Conservation (phyloP, 2,113 vertebrate genomes). For the Equus przewalskii region DNA sequence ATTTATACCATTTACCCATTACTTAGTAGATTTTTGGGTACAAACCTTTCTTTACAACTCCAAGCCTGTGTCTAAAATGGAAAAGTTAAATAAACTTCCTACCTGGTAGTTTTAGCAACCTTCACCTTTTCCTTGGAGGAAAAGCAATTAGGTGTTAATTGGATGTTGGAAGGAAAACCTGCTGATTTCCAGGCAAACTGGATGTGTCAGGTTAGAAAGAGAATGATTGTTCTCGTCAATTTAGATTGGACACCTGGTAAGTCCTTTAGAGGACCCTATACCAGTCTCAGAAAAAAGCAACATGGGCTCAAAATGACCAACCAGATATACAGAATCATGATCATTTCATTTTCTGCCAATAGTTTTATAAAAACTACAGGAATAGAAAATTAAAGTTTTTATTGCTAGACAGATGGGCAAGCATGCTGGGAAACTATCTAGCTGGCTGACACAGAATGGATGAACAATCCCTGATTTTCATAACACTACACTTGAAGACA, state of each 20-base stretch:
- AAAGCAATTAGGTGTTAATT: constrained; percentile 72
- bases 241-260: constrained; percentile 66
- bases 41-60: constrained; percentile 28
- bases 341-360: constrained; percentile 65
- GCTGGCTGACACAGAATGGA: constrained; percentile 41
- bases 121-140: constrained; percentile 63
- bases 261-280: not conserved
- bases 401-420: constrained; percentile 75
- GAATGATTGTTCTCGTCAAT: constrained; percentile 55
- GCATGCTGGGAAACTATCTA: constrained; percentile 60
- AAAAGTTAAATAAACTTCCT: constrained; percentile 58
- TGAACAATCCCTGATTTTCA: constrained; percentile 66
- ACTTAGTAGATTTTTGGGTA: not conserved
- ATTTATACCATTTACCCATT: not conserved
- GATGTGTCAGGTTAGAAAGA: constrained; percentile 31
- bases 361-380: constrained; percentile 67
- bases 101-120: constrained; percentile 46
- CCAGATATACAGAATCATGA: constrained; percentile 49
- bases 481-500: constrained; percentile 59
- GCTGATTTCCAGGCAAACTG: constrained; percentile 61
- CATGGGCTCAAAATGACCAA: constrained; percentile 66
- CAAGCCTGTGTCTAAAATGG: constrained; percentile 21
- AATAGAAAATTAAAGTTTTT: constrained; percentile 73
- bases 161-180: constrained; percentile 58
- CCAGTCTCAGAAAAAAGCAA: constrained; percentile 51